Base-by-base conservation (phyloP, 2,888 invertebrate genomes). In the Philaethria dido region DNA sequence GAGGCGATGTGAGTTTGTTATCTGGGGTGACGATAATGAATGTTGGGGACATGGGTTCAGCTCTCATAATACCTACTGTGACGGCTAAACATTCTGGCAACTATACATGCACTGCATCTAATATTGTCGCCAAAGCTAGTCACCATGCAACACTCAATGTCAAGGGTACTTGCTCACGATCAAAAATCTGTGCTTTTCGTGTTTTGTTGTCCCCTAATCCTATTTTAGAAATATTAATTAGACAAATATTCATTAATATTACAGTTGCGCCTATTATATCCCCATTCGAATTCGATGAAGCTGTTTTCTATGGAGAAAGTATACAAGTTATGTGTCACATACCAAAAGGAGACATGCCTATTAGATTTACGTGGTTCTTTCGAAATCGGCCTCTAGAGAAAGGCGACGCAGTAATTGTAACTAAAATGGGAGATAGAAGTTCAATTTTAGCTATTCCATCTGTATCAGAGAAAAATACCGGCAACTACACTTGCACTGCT, bases 401-500 rank as follows among this genome's bases (percentile, higher is more conserved):
- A 69, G 86, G 84, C 71, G 83, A 86, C 68, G 91, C 91, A 71
- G 87, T 94, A 69, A 85, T 85, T 50, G 90, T 94, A 59, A 82
- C 94, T 33, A 94, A 94, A 81, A 88, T 94, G 74, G 94, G 94
- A 78, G 94, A 93, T 77, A 89, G 94, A 74, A 94, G 94, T 77
- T 94, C 94, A 72, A 92, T 95, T 69, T 83, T 95, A 77, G 94
- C 93, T 74, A 95, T 96, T 72, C 94, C 95, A 73, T 93, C 94
- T 11, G 95, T 95, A 57, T 94, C 94, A 75, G 94, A 94, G 66
- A 93, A 94, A 74, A 95, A 96, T 85, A 94, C 95, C 55, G 96
- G 96, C 73, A 95, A 94, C 83, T 97, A 96, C 84, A 96, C 96
- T 59, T 97, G 97, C 87, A 93, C 94, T 75, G 96, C 95, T 66